These are phyloP conservation scores for Macheiramphus alcinus DNA, from an alignment of 2,113 vertebrate genomes.

Conservation along the genomic window DNA sequence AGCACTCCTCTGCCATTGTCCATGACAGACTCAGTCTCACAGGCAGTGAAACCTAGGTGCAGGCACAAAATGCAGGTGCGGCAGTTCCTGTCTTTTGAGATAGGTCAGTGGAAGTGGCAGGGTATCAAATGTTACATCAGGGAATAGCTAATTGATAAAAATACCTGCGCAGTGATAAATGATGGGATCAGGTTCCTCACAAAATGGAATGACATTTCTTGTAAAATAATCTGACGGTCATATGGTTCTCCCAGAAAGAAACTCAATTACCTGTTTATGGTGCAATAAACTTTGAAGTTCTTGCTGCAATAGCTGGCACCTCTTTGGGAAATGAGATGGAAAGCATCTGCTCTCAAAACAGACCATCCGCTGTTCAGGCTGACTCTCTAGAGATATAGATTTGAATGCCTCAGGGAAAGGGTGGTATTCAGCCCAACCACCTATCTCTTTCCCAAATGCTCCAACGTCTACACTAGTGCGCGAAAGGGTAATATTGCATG, in stretches of 20 bases:
- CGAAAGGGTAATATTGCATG: background rate
- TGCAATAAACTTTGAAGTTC: conserved; percentile 19
- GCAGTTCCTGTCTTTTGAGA: background rate
- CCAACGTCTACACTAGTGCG: rapidly evolving
- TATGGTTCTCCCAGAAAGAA: background rate
- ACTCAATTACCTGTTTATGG: background rate
- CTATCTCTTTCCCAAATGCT: background rate
- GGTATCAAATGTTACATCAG: background rate
- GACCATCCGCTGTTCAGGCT: background rate
- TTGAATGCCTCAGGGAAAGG: background rate
- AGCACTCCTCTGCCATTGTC: background rate
- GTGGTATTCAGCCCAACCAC: background rate
- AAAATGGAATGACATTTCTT: background rate
- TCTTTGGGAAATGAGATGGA: background rate
- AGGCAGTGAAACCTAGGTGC: background rate
- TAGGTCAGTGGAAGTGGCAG: background rate
- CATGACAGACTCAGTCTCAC: background rate
- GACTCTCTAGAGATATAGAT: background rate
- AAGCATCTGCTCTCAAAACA: background rate
- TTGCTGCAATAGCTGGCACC: background rate
- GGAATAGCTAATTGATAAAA: background rate
- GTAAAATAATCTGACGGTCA: background rate
- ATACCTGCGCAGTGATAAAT: background rate
- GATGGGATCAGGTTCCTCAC: background rate
- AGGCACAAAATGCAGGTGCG: background rate